Evolutionary conservation across 2,888 invertebrate genomes (phyloP).

Genomic region (Macroteleia sp.): DNA sequence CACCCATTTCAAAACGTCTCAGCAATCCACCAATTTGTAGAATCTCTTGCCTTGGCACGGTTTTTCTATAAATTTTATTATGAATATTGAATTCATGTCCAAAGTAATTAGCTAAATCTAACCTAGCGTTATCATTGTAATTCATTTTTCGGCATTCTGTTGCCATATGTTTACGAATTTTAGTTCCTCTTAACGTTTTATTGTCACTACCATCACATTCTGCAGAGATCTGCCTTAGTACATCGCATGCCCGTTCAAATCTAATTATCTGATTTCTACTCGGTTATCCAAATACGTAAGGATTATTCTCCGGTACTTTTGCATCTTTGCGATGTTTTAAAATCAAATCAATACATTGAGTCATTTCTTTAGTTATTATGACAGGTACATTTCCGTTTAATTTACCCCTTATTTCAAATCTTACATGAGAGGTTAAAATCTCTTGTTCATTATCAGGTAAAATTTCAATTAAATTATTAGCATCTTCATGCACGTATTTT

Average conservation of each 20-base stretch:
- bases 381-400: slow-evolving; percentile 7
- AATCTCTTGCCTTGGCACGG: not conserved
- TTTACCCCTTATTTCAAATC: slow-evolving; percentile 19
- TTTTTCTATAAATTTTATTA: not conserved
- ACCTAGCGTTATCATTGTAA: not conserved
- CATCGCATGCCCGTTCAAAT: not conserved
- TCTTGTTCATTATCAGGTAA: not conserved
- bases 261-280: not conserved
- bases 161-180: slow-evolving; percentile 2
- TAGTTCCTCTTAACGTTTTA: not conserved
- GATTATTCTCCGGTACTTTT: slow-evolving; percentile 2
- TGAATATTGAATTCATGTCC: not conserved
- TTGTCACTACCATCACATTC: not conserved
- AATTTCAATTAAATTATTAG: not conserved
- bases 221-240: not conserved
- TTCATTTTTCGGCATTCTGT: not conserved
- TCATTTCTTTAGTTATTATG: not conserved
- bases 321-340: slow-evolving; percentile 3
- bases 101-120: not conserved
- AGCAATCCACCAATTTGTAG: not conserved
- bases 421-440: not conserved
- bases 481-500: not conserved
- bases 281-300: slow-evolving; percentile 14
- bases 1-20: too few relatives aligned
- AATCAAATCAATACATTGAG: slow-evolving; percentile 1